Conservation (phyloP, 37 sponge, comb jelly and placozoan genomes). For the Chondrilla cf. caribensis region DNA sequence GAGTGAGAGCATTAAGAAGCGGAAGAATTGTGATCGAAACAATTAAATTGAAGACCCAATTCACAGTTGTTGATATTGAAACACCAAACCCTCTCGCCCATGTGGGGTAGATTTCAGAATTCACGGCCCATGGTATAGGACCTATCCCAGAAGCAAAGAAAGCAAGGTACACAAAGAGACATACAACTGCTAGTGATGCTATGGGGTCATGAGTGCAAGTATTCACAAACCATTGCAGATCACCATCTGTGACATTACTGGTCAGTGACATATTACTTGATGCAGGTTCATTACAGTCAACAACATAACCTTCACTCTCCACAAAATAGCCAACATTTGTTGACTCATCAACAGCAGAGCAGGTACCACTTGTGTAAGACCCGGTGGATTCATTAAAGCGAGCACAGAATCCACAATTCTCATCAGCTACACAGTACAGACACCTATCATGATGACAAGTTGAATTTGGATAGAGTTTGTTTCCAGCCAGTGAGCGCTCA, state of each 20-base stretch:
- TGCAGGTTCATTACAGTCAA: not conserved
- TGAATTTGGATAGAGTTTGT: not conserved
- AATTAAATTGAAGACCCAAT: slow-evolving; percentile 84
- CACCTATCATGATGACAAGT: slow-evolving; percentile 50
- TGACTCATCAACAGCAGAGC: not conserved
- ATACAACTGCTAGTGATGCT: slow-evolving; percentile 59
- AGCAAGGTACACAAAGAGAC: slow-evolving; percentile 81
- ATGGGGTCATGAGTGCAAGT: slow-evolving; percentile 43
- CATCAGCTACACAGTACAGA: slow-evolving; percentile 68
- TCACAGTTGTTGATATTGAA: slow-evolving; percentile 70
- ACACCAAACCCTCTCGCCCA: slow-evolving; percentile 86
- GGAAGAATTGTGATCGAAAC: slow-evolving; percentile 86
- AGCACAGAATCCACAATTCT: slow-evolving; percentile 82
- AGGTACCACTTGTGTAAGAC: slow-evolving; percentile 50
- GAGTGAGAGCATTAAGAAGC: slow-evolving; percentile 30
- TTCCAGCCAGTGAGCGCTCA: slow-evolving; percentile 21
- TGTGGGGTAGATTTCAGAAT: slow-evolving; percentile 95
- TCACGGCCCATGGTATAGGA: slow-evolving; percentile 92
- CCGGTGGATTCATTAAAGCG: not conserved
- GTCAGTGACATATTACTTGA: not conserved
- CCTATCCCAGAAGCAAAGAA: slow-evolving; percentile 97
- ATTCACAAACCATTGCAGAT: slow-evolving; percentile 31
- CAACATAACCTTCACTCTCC: not conserved
- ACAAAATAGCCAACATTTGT: not conserved
- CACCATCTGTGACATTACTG: not conserved